Evolutionary conservation across 2,797 vertebrate species (phyloP).

Genomic region (Triplophysa yarkandensis): DNA sequence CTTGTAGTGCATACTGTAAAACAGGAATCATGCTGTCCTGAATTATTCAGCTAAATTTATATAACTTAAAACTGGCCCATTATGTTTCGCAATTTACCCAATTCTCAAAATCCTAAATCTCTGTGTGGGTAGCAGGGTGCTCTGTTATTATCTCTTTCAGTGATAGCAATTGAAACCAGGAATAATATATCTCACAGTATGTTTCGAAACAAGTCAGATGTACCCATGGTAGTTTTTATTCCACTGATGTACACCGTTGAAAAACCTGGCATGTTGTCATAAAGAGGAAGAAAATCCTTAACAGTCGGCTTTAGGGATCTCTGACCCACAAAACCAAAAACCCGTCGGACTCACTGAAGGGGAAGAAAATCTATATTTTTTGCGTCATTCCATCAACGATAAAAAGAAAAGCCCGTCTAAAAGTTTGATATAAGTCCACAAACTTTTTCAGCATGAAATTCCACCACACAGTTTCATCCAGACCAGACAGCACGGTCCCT

Average conservation of each 20-base stretch:
- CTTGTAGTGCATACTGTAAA: neutral
- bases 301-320: neutral
- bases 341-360: neutral
- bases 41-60: slow-evolving; percentile 11
- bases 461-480: neutral
- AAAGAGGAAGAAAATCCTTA: slow-evolving; percentile 17
- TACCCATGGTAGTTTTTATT: neutral
- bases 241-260: slow-evolving; percentile 9
- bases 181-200: slow-evolving; percentile 1
- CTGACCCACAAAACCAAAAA: slow-evolving; percentile 17
- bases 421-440: slow-evolving; percentile 27
- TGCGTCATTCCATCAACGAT: slow-evolving; percentile 21
- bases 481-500: neutral
- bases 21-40: neutral
- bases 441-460: slow-evolving; percentile 1
- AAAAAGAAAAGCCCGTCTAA: neutral
- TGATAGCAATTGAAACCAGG: neutral
- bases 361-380: slow-evolving; percentile 25
- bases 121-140: neutral
- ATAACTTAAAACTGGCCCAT: slow-evolving; percentile 3
- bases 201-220: slow-evolving; percentile 15
- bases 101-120: slow-evolving; percentile 9
- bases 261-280: slow-evolving; percentile 21
- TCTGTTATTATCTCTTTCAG: neutral
- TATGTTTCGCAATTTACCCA: slow-evolving; percentile 1